phyloP scores from a whole-genome alignment of 2,888 invertebrate species.

The Sipha maydis region DNA sequence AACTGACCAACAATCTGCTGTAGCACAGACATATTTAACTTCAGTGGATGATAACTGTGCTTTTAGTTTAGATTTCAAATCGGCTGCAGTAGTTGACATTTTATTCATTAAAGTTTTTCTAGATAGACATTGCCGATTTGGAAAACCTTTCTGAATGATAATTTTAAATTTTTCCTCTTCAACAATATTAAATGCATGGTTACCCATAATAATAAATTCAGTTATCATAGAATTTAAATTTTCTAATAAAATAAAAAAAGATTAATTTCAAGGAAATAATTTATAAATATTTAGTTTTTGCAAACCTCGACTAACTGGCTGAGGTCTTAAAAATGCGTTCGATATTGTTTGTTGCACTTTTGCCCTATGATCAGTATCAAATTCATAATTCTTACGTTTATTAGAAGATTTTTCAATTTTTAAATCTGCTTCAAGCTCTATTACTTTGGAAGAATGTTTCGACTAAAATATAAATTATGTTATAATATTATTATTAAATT shows the following conservation, averaged over 20 bases:
- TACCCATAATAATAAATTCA: slow-evolving; percentile 14
- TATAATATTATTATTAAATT: no score
- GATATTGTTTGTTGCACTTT: no score
- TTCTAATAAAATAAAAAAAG: slow-evolving; percentile 5
- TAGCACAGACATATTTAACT: slow-evolving; percentile 14
- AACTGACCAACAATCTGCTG: slow-evolving; percentile 16
- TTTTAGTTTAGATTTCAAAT: not conserved
- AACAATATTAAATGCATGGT: not conserved
- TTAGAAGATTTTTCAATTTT: no score
- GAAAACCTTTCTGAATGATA: slow-evolving; percentile 2
- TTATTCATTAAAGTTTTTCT: slow-evolving; percentile 7
- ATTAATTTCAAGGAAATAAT: no score
- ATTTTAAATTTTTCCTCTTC: slow-evolving; percentile 25
- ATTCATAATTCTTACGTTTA: no score
- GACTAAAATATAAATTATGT: no score
- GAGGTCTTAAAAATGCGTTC: no score
- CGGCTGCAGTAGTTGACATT: not conserved
- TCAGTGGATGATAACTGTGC: not conserved
- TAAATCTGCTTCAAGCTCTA: no score
- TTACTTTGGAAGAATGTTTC: no score
- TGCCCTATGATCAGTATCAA: no score
- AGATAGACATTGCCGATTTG: not conserved
- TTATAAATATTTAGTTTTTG: no score
- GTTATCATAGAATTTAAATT: slow-evolving; percentile 22
- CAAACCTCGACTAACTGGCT: no score